Evolutionary conservation across 2,888 invertebrate genomes (phyloP), one percentile per base, ranked within the genome.

Genomic region (Acleris literana): DNA sequence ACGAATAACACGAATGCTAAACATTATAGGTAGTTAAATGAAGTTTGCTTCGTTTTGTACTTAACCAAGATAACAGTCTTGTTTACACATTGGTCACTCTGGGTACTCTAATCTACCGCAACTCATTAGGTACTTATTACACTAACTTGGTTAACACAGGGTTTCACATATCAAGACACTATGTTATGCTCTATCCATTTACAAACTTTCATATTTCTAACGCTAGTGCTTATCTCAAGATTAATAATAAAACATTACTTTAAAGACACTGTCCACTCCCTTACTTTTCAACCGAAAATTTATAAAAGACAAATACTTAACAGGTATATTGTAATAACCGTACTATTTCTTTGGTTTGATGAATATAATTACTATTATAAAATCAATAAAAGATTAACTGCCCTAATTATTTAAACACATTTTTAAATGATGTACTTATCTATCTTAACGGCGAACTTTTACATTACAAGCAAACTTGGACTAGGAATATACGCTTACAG

Each of bases 1-100:
- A 9, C 39, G 13, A 39, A 46, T 22, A 63, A 68, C 59, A 56
- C 59, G 70, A 73, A 74, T 64, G 69, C 69, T 73, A 69, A 72
- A 63, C 69, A 67, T 70, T 48, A 51, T 63, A 33, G 33, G 33
- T 33, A 33, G 61, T 62, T 57, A 44, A 60, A 58, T 39, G 49
- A 57, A 55, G n/a, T 29, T 71, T 69, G 68, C 68, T 60, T 80
- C 75, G 69, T 72, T 90, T 89, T 90, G 90, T 90, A 92, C 91
- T 90, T 85, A 90, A 76, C 81, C 79, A 81, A 83, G 79, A 81
- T 76, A 81, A 87, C 89, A 91, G 91, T 91, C 91, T 91, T 88
- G 81, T 86, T 85, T 86, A 81, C 72, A 82, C 77, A 86, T 91
- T 91, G 91, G 91, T 91, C 91, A 85, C 83, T 83, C 77, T 73